Evolutionary conservation across 2,797 vertebrate genomes (phyloP), one percentile per base, ranked within the genome.

Genomic region (Synaphobranchus kaupii): DNA sequence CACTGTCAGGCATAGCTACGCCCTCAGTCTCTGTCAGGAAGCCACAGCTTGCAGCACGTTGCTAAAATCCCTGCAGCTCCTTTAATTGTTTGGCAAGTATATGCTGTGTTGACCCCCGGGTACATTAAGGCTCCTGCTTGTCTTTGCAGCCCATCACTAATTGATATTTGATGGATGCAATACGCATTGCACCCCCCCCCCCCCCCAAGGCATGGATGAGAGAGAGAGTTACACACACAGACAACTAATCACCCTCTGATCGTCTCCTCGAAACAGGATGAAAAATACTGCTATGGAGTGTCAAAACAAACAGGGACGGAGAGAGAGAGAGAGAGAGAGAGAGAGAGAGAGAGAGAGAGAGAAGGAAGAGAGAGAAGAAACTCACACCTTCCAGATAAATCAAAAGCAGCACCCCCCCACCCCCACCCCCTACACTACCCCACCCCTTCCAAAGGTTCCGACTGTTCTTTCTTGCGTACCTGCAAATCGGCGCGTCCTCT

Each of bases 111-210:
- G 93, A 94, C 71, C 94, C 93, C 60, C 31, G 20, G 85, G 86
- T 88, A 81, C 92, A 92, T 94, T 91, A 93, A 90, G 90, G 85
- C 60, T 89, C 90, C 87, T 86, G 88, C 91, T 91, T 89, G 89
- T 85, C 91, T 93, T 96, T 39, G 52, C 96, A 92, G 92, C 66
- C 12, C 78, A 89, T 85, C 90, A 73, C 94, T 95, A 96, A 96
- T 96, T 95, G 94, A 93, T 93, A 94, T 96, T 94, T 95, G 94
- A 95, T 93, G 92, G 93, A 94, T 90, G 93, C 90, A 48, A 84
- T 83, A 25, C 91, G 90, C 50, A 88, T 89, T 87, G 90, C 89
- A 88, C 52, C 22, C 44, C 34, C 76, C 31, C 31, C 20, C 44
- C 15, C 34, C 13, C 20, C 44, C 15, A 13, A 44, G 44, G 81